Conservation (phyloP, 2,113 vertebrate genomes). For the Morphnarchus princeps region DNA sequence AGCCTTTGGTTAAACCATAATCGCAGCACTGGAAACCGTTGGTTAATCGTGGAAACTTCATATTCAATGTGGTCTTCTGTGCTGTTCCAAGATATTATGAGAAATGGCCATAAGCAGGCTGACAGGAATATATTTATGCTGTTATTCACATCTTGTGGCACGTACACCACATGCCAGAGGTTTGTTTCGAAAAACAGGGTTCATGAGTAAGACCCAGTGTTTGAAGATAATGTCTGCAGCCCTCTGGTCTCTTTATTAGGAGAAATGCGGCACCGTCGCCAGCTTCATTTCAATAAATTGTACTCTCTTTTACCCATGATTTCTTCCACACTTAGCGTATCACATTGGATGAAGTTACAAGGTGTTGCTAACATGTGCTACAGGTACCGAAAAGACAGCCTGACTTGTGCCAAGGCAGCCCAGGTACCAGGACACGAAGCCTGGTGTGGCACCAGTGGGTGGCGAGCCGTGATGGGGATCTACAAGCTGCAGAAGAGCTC, state of each 20-base stretch:
- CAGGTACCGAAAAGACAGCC: not conserved
- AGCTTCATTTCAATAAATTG: not conserved
- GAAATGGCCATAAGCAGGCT: not conserved
- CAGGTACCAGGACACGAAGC: not conserved
- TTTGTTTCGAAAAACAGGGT: not conserved
- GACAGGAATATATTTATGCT: not conserved
- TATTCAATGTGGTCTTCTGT: not conserved
- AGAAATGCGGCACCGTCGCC: not conserved
- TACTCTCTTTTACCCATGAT: not conserved
- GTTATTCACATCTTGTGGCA: not conserved
- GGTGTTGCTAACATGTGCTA: fast-evolving
- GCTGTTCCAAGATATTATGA: not conserved
- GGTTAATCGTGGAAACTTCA: slow-evolving; percentile 26
- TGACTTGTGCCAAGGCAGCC: not conserved
- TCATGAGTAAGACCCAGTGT: not conserved
- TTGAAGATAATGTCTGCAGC: not conserved
- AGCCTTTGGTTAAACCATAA: slow-evolving; percentile 59
- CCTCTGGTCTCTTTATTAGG: not conserved
- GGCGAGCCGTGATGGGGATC: not conserved
- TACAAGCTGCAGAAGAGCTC: not conserved
- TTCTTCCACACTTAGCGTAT: not conserved
- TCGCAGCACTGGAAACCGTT: slow-evolving; percentile 5
- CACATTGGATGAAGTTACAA: not conserved
- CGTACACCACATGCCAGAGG: not conserved
- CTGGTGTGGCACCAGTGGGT: not conserved